Evolutionary conservation across 2,113 vertebrate species (phyloP), one percentile per base, ranked within the genome.

Genomic region (Thamnaconus septentrionalis): DNA sequence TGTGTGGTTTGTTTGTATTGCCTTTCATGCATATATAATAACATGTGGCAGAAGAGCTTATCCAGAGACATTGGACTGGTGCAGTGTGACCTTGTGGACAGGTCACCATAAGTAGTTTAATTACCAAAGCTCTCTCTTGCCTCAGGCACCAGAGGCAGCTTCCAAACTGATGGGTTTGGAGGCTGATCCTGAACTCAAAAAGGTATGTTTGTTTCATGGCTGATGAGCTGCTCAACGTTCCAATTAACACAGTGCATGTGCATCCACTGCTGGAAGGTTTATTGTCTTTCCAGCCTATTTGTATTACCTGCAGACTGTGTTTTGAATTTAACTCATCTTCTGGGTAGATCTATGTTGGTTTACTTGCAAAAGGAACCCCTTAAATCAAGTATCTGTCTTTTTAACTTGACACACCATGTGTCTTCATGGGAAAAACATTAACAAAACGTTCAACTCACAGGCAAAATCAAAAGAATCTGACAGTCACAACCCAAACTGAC

Each of bases 151-250:
- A 85, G 92, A 90, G 62, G 5, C 83, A 80, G 88, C 77, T 90
- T 91, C 91, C 90, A 93, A 91, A 91, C 80, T 67, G 64, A 80
- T 87, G 82, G 55, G 69, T 87, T 92, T 89, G 83, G 86, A 87
- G 83, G 85, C 78, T 84, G 82, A 83, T 90, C 82, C 84, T 77
- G 85, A 85, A 80, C 78, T 86, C 71, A 80, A 90, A 76, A 80
- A 93, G 83, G 86, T 93, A 90, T 18, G 82, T 88, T 64, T 81
- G 72, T 71, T 79, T 89, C 4, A 5, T 7, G 7, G 64, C 18
- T 79, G 49, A 46, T 53, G 55, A 69, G 58, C 55, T 18, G 41
- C 44, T 56, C 4, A 8, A 53, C 71, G 6, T 79, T 45, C 45
- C 11, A 31, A 59, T 71, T 66, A 78, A 83, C 64, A 53, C 46